These are phyloP conservation scores for Pseudopipra pipra DNA, from an alignment of 2,113 vertebrate genomes.

Conservation along the genomic window DNA sequence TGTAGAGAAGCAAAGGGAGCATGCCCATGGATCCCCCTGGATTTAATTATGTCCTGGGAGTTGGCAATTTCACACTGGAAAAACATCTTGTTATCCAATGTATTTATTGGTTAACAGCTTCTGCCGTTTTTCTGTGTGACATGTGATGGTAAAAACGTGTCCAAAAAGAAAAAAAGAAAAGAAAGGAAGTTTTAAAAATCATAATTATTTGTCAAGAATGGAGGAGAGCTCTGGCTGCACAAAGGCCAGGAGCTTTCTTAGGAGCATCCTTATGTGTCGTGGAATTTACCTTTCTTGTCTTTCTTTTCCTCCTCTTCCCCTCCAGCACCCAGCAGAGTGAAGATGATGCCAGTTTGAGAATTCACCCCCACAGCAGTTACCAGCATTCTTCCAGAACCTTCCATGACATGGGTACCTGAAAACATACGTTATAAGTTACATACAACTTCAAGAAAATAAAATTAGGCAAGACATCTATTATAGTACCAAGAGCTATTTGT, in stretches of 20 bases:
- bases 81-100: constrained; percentile 53
- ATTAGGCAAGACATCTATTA: neutral
- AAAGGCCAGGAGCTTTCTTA: neutral
- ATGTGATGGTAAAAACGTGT: constrained; percentile 7
- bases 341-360: constrained; percentile 98
- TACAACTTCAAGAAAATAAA: neutral
- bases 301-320: constrained; percentile 96
- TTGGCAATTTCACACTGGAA: constrained; percentile 27
- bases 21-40: neutral
- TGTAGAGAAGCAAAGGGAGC: neutral
- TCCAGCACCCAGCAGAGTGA: constrained; percentile 92
- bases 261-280: neutral
- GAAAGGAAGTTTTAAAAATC: neutral
- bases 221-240: neutral
- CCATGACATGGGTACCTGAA: constrained; percentile 97
- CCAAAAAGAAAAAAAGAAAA: neutral
- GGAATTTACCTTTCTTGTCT: constrained; percentile 92
- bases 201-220: neutral
- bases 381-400: constrained; percentile 95
- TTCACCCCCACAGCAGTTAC: constrained; percentile 96
- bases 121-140: constrained; percentile 36
- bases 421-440: neutral
- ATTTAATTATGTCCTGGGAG: neutral
- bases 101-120: constrained; percentile 41
- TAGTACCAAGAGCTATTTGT: neutral